These are phyloP conservation scores for Blastobasis adustella DNA, from an alignment of 2,888 invertebrate genomes.

Conservation along the genomic window DNA sequence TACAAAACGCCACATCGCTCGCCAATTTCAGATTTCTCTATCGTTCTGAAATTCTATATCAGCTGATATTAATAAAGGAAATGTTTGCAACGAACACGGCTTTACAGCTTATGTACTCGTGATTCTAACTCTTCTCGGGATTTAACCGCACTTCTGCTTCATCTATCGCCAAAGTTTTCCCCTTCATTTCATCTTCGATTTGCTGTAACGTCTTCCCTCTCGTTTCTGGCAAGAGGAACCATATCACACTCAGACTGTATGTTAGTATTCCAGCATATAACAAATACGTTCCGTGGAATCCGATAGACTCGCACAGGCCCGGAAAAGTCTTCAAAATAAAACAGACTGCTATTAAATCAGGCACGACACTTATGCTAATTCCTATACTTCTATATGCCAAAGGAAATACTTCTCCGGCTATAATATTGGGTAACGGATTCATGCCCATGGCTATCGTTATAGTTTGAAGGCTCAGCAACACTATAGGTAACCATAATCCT, in stretches of 20 bases:
- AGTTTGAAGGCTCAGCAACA: conserved; percentile 69
- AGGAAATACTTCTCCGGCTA: conserved; percentile 81
- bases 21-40: too few species aligned
- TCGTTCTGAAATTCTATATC: too few species aligned
- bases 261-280: conserved; percentile 25
- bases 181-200: conserved; percentile 19
- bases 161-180: conserved; percentile 1
- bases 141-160: neutral
- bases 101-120: too few species aligned
- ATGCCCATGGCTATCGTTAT: conserved; percentile 73
- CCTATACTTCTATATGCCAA: conserved; percentile 75
- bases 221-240: conserved; percentile 16
- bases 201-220: conserved; percentile 17
- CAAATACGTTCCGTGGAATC: conserved; percentile 72
- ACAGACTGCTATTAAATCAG: conserved; percentile 73
- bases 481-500: conserved; percentile 54
- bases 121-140: too few species aligned
- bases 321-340: conserved; percentile 77
- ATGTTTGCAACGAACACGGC: too few species aligned
- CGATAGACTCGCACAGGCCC: conserved; percentile 56
- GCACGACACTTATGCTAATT: conserved; percentile 74
- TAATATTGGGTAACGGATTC: conserved; percentile 79
- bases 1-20: too few species aligned
- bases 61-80: too few species aligned
- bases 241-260: conserved; percentile 11